These are phyloP conservation scores for Gymnothorax reevesii DNA, from an alignment of 2,797 vertebrate genomes.

Conservation along the genomic window DNA sequence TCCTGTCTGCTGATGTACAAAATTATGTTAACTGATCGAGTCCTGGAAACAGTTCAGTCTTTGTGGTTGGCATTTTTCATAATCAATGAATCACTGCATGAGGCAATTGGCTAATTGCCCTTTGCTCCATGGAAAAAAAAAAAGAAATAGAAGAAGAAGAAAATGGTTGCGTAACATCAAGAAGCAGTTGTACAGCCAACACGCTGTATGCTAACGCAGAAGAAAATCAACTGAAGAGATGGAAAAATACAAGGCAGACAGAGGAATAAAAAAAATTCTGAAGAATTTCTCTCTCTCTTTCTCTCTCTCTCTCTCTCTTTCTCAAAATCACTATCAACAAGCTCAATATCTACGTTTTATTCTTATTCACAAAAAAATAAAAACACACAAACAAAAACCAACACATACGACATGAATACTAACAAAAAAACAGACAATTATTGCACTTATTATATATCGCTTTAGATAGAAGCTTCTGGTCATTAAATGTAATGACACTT, in stretches of 20 bases:
- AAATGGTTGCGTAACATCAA: background rate
- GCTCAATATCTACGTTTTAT: background rate
- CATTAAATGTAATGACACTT: too few species aligned
- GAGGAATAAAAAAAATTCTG: background rate
- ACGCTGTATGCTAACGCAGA: background rate
- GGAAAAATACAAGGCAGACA: background rate
- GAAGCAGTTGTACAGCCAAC: background rate
- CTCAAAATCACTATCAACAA: background rate
- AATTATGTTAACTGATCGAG: background rate
- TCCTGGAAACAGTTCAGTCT: background rate
- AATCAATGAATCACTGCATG: background rate
- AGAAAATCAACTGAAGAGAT: background rate
- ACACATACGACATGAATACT: too few species aligned
- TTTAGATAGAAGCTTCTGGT: too few species aligned
- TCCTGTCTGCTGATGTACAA: background rate
- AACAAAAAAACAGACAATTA: too few species aligned
- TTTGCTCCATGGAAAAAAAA: conserved; percentile 19
- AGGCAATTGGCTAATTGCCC: conserved; percentile 24
- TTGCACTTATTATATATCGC: too few species aligned
- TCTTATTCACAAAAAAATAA: too few species aligned
- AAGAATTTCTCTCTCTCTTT: background rate
- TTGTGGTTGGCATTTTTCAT: background rate
- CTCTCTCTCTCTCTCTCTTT: background rate
- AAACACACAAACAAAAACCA: too few species aligned
- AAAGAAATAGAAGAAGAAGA: background rate